Evolutionary conservation across 2,888 invertebrate species (phyloP).

Genomic region (Notodonta dromedarius): DNA sequence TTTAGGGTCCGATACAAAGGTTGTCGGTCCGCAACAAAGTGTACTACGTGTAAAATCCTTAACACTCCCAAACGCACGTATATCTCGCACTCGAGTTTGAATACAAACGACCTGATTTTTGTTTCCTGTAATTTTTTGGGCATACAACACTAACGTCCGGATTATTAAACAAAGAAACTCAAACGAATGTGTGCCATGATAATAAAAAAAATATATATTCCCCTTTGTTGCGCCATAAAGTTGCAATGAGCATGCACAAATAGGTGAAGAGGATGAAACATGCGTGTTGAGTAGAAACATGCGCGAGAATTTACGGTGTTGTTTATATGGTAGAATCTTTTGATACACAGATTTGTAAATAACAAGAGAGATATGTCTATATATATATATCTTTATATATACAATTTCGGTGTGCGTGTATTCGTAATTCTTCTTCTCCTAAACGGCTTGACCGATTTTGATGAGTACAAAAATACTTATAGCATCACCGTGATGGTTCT

Average conservation of each 20-base stretch:
- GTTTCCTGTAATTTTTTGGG: constrained; percentile 34
- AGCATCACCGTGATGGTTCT: too few species aligned
- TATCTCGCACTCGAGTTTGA: constrained; percentile 44
- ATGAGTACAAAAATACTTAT: too few species aligned
- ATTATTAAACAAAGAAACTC: constrained; percentile 41
- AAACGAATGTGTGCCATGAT: constrained; percentile 30
- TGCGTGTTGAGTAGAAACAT: constrained; percentile 20
- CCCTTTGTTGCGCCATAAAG: constrained; percentile 20
- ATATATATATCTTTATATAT: too few species aligned
- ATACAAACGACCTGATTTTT: constrained; percentile 53
- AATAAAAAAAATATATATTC: constrained; percentile 39
- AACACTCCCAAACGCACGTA: constrained; percentile 35
- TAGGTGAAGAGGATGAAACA: constrained; percentile 22
- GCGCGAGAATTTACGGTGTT: constrained; percentile 27
- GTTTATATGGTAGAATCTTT: constrained; percentile 28
- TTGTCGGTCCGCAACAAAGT: constrained; percentile 34
- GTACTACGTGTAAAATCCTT: constrained; percentile 30
- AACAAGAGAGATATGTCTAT: too few species aligned
- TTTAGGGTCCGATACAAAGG: constrained; percentile 21
- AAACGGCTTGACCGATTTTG: too few species aligned
- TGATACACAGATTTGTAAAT: constrained; percentile 11
- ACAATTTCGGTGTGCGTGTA: too few species aligned
- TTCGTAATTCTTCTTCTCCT: too few species aligned
- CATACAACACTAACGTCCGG: constrained; percentile 30
- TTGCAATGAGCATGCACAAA: constrained; percentile 21